Evolutionary conservation across 2,888 invertebrate genomes (phyloP).

Genomic region (Hemistola chrysoprasaria): DNA sequence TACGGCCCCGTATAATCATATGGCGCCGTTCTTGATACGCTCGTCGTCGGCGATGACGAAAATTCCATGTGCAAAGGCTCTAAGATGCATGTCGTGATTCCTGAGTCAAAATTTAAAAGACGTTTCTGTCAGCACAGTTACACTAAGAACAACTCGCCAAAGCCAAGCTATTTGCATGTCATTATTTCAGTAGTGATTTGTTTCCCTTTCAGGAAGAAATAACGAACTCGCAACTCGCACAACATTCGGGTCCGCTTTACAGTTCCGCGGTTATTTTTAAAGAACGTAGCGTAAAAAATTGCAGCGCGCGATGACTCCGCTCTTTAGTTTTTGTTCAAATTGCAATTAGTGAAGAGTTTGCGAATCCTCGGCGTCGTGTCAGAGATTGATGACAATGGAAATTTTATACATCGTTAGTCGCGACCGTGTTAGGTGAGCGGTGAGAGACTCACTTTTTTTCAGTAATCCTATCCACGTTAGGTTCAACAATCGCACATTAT

Average conservation of each 20-base stretch:
- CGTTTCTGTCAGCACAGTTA: too few species aligned
- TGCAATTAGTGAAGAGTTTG: constrained; percentile 81
- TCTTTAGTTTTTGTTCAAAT: constrained; percentile 80
- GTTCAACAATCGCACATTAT: constrained; percentile 49
- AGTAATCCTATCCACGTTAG: constrained; percentile 68
- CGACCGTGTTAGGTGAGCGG: constrained; percentile 73
- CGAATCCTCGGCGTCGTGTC: constrained; percentile 77
- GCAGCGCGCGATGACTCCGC: constrained; percentile 74
- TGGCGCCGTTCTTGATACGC: too few species aligned
- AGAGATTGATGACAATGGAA: constrained; percentile 83
- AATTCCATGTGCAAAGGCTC: too few species aligned
- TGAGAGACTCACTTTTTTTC: constrained; percentile 65
- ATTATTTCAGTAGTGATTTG: constrained; percentile 15
- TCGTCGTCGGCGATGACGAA: too few species aligned
- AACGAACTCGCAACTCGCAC: constrained; percentile 22
- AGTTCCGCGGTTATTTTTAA: constrained; percentile 51
- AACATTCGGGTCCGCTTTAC: constrained; percentile 23
- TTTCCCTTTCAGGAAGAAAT: constrained; percentile 13
- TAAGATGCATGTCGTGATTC: too few species aligned
- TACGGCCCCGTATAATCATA: too few species aligned
- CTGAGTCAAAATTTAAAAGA: too few species aligned
- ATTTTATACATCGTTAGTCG: constrained; percentile 82
- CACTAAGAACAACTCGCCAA: too few species aligned
- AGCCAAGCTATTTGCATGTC: constrained; percentile 14
- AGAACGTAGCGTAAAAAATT: constrained; percentile 67